Conservation (phyloP, 2,113 vertebrate genomes). For the Hemiscyllium ocellatum region DNA sequence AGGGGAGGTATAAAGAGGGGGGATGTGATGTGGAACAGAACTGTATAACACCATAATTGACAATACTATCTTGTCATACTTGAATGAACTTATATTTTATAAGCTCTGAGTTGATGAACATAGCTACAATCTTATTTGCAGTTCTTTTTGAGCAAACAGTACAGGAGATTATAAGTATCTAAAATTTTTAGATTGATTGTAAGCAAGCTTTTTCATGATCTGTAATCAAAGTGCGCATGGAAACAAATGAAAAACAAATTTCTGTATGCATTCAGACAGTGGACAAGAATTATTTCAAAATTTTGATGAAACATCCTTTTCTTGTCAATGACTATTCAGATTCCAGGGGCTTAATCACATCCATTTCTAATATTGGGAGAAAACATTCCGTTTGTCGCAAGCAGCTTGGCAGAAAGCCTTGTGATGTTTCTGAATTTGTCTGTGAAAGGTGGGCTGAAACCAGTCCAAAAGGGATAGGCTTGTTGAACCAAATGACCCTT, state of each 20-base stretch:
- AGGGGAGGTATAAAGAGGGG: background rate
- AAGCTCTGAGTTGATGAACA: background rate
- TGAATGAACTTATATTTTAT: background rate
- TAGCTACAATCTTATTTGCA: background rate
- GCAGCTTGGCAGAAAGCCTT: background rate
- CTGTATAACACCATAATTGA: background rate
- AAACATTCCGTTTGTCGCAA: background rate
- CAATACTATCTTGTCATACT: background rate
- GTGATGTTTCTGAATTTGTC: background rate
- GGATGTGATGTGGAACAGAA: background rate
- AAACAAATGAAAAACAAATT: background rate
- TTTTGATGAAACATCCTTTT: background rate
- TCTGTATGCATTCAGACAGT: background rate
- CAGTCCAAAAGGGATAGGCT: background rate
- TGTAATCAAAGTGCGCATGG: background rate
- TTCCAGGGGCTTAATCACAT: background rate
- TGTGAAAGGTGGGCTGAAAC: background rate
- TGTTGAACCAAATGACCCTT: background rate
- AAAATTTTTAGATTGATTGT: background rate
- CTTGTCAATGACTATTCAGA: background rate
- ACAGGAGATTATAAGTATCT: background rate
- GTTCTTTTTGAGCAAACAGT: background rate
- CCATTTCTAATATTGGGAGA: background rate
- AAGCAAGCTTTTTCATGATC: background rate
- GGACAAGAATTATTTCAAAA: background rate